Conservation (phyloP, 2,797 vertebrate genomes). For the Hippoglossus hippoglossus region DNA sequence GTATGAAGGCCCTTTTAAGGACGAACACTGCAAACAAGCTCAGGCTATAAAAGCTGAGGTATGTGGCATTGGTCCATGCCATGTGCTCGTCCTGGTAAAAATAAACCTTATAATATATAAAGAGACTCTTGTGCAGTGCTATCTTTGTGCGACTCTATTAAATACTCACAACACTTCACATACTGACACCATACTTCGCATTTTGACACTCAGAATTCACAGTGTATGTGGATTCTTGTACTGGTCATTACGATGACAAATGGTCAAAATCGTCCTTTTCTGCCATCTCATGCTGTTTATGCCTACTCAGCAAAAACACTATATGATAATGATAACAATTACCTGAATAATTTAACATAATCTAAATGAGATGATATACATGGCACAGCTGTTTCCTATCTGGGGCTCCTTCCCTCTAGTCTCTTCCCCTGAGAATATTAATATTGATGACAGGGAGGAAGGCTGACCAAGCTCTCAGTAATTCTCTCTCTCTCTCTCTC, state of each 20-base stretch:
- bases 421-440: constrained; percentile 61
- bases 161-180: not conserved
- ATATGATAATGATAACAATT: constrained; percentile 2
- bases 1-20: constrained; percentile 10
- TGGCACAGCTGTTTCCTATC: constrained; percentile 49
- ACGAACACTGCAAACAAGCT: not conserved
- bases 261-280: not conserved
- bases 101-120: constrained; percentile 10
- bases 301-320: constrained; percentile 9
- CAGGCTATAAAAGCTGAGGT: constrained; percentile 17
- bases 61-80: constrained; percentile 20
- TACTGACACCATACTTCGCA: not conserved
- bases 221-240: not conserved
- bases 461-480: constrained; percentile 69
- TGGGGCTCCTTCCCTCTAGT: constrained; percentile 29
- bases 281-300: not conserved
- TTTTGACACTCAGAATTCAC: not conserved
- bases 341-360: constrained; percentile 34
- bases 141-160: not conserved
- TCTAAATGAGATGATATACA: constrained; percentile 39
- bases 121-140: not conserved
- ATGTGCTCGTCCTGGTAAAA: constrained; percentile 13
- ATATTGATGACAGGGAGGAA: constrained; percentile 70
- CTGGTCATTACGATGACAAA: not conserved
- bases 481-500: constrained; percentile 56